Evolutionary conservation across 2,113 vertebrate species (phyloP).

Genomic region (Syngnathus scovelli): DNA sequence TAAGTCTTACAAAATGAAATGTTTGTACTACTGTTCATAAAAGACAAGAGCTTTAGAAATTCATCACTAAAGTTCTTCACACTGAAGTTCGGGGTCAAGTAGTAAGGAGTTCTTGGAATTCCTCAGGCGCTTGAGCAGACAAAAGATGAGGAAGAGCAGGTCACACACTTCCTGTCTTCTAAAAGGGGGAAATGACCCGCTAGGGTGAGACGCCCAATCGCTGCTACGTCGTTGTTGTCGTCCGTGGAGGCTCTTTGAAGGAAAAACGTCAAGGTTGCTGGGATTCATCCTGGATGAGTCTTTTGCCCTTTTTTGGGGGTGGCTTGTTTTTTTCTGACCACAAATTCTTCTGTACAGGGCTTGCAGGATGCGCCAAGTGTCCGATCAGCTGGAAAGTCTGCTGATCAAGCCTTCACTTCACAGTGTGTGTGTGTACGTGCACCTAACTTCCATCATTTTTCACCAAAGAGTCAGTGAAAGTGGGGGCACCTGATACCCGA

Average conservation of each 20-base stretch:
- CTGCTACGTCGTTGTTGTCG: conserved; percentile 4
- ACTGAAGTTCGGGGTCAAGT: background rate
- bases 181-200: conserved; percentile 31
- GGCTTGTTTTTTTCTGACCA: conserved; percentile 4
- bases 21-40: too few species aligned
- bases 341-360: background rate
- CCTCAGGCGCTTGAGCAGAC: background rate
- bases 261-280: conserved; percentile 19
- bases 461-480: background rate
- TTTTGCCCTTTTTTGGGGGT: background rate
- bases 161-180: conserved; percentile 12
- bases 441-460: background rate
- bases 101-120: background rate
- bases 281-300: conserved; percentile 5
- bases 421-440: background rate
- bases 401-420: background rate
- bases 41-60: background rate
- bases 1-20: too few species aligned
- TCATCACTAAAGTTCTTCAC: background rate
- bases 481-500: background rate
- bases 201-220: conserved; percentile 17
- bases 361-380: conserved; percentile 3
- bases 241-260: conserved; percentile 13
- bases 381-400: background rate
- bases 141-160: conserved; percentile 11